Base-by-base conservation (phyloP, 2,888 invertebrate genomes). In the Stramonita haemastoma region DNA sequence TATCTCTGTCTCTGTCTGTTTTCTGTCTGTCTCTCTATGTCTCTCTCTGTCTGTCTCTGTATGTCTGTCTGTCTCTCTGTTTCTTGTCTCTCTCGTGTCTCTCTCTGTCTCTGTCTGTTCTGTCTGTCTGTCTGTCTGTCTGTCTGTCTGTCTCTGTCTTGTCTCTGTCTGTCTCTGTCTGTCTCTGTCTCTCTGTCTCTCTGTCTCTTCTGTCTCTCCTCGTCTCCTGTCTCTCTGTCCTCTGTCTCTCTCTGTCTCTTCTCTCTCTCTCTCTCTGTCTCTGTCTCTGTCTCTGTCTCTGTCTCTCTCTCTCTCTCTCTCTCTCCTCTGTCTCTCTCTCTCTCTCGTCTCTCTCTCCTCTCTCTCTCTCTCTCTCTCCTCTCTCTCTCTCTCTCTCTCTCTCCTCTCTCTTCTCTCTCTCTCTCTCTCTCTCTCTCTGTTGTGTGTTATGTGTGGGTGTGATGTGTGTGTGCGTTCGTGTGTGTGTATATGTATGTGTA, bases 131-230 rank as follows among this genome's bases (percentile, higher is more conserved):
- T 77, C 46, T 36, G 77, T 87, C 87, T 77, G 46, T 77, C 87
- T 77, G 36, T 73, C 87, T 73, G 46, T 87, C 34, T 87, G 26
- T 46, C 87, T 77, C 46, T 77, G n/a, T 73, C 34, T 77, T 87
- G 26, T 17, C 73, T 26, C 46, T 29, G n/a, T 29, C 5, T 19
- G n/a, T 29, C 17, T 57, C 57, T 57, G 1, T 19, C 29, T 57
- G 11, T 57, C 17, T 17, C 17, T 57, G 11, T 57, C 17, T 17
- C 17, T 57, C 57, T 13, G 8, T 17, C 17, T 57, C 57, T n/a
- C n/a, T n/a, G n/a, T n/a, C n/a, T n/a, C n/a, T n/a, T n/a, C n/a
- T n/a, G n/a, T n/a, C n/a, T n/a, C 17, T 57, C 57, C 17, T 57
- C 57, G 8, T 57, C 57, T 57, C 57, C 57, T 57, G 11, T 57